Evolutionary conservation across 2,888 invertebrate genomes (phyloP).

Genomic region (Carterocephalus palaemon): DNA sequence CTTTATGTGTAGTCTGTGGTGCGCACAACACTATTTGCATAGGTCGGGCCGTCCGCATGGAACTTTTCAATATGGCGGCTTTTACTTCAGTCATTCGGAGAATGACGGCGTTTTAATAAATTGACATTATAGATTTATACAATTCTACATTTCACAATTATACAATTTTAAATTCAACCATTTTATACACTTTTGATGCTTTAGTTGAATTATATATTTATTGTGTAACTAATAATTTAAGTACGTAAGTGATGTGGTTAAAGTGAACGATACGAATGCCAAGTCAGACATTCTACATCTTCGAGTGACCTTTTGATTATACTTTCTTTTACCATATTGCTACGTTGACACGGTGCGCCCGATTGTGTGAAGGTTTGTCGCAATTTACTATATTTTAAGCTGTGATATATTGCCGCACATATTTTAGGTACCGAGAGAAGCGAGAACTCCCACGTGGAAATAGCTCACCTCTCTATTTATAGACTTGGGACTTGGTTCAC

Average conservation of each 20-base stretch:
- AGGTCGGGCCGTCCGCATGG: conserved; percentile 60
- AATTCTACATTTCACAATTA: conserved; percentile 43
- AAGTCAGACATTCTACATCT: conserved; percentile 67
- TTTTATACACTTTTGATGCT: too few species aligned
- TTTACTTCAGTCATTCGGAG: conserved; percentile 66
- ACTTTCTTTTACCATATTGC: conserved; percentile 75
- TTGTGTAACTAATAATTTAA: too few species aligned
- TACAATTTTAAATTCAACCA: conserved; percentile 44
- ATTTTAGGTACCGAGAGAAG: conserved; percentile 59
- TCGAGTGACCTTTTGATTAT: conserved; percentile 73
- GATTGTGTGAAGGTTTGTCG: conserved; percentile 44
- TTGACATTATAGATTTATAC: conserved; percentile 54
- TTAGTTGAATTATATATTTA: too few species aligned
- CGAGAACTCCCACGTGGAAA: conserved; percentile 77
- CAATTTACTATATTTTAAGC: conserved; percentile 46
- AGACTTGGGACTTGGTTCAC: conserved; percentile 69
- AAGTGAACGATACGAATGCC: conserved; percentile 62
- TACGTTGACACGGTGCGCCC: conserved; percentile 46
- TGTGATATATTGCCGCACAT: conserved; percentile 68
- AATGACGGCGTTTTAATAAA: conserved; percentile 62
- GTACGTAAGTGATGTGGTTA: conserved; percentile 60
- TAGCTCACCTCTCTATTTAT: conserved; percentile 75
- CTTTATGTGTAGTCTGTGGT: too few species aligned
- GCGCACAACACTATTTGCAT: conserved; percentile 66
- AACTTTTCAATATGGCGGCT: conserved; percentile 72